These are phyloP conservation scores for Eumeta japonica DNA, from an alignment of 1,140 invertebrate species.

Conservation along the genomic window DNA sequence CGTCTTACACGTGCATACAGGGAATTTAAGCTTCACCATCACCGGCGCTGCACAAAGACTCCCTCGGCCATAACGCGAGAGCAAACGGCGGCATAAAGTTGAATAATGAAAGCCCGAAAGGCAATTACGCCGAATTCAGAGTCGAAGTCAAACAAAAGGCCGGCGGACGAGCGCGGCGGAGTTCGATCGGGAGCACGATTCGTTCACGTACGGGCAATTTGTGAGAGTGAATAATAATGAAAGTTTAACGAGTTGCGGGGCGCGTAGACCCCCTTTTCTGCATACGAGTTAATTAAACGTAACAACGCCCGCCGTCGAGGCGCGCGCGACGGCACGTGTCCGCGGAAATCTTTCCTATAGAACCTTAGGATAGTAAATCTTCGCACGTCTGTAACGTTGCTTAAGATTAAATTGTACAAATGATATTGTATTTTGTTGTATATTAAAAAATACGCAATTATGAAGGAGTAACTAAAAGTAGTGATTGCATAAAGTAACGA, in stretches of 20 bases:
- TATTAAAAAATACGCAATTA: too few species aligned
- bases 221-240: conserved; percentile 49
- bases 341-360: too few species aligned
- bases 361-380: too few species aligned
- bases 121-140: conserved; percentile 56
- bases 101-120: conserved; percentile 56
- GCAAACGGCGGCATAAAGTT: conserved; percentile 56
- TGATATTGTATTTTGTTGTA: too few species aligned
- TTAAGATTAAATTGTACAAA: too few species aligned
- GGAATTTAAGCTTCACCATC: too few species aligned
- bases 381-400: too few species aligned
- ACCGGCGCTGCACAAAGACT: conserved; percentile 41
- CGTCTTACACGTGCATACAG: too few species aligned
- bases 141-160: conserved; percentile 55
- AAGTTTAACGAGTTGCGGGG: conserved; percentile 48
- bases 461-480: too few species aligned
- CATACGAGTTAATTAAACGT: conserved; percentile 42
- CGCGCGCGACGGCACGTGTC: too few species aligned
- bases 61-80: conserved; percentile 52
- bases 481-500: too few species aligned
- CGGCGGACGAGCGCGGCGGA: conserved; percentile 35
- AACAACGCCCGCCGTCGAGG: too few species aligned
- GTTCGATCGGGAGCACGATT: conserved; percentile 52
- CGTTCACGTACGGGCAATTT: conserved; percentile 53
- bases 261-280: conserved; percentile 19